These are phyloP conservation scores for Falcaria lacertinaria DNA, from an alignment of 2,888 invertebrate species.

Conservation along the genomic window DNA sequence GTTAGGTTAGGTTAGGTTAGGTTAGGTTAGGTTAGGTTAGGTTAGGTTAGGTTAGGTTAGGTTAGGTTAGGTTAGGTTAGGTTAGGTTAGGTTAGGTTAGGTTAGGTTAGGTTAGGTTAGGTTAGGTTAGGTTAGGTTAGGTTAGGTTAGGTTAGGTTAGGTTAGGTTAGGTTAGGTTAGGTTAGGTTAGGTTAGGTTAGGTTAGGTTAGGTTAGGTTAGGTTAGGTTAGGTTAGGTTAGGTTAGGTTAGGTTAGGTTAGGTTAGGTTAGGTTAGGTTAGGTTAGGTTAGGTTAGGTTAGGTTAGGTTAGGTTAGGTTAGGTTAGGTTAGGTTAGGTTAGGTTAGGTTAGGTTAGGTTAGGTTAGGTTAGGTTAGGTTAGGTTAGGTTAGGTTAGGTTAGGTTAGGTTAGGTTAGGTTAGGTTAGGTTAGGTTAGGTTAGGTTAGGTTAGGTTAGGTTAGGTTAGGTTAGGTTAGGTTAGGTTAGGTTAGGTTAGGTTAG, in stretches of 20 bases:
- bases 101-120: slow-evolving; percentile 8
- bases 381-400: too few species aligned
- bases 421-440: too few species aligned
- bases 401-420: too few species aligned
- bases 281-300: slow-evolving; percentile 3
- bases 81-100: slow-evolving; percentile 8
- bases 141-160: slow-evolving; percentile 8
- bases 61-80: slow-evolving; percentile 8
- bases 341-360: too few species aligned
- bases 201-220: too few species aligned
- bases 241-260: background rate
- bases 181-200: slow-evolving; percentile 6
- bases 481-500: too few species aligned
- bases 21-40: slow-evolving; percentile 8
- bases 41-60: slow-evolving; percentile 8
- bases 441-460: too few species aligned
- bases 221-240: background rate
- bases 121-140: slow-evolving; percentile 8
- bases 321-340: slow-evolving; percentile 3
- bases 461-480: too few species aligned
- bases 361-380: too few species aligned
- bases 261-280: slow-evolving; percentile 3
- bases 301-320: slow-evolving; percentile 3
- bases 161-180: slow-evolving; percentile 7
- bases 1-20: slow-evolving; percentile 8